Evolutionary conservation across 1,140 invertebrate species (phyloP).

Genomic region (Berghia stephanieae): DNA sequence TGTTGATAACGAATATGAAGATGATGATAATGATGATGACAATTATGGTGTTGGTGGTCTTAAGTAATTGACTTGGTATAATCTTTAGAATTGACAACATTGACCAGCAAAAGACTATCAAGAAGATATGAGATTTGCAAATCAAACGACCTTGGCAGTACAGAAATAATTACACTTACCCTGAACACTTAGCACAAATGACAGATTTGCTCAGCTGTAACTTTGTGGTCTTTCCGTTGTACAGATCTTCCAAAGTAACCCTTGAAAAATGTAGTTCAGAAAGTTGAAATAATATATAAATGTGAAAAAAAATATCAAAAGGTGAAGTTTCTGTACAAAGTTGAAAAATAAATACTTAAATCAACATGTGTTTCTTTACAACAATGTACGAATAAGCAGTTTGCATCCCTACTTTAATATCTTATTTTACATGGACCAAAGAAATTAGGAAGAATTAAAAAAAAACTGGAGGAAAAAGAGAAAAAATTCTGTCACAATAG

Average conservation of each 20-base stretch:
- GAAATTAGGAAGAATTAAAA: not conserved
- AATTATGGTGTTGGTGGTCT: too few relatives aligned
- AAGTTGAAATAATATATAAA: not conserved
- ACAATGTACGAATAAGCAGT: not conserved
- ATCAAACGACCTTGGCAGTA: too few relatives aligned
- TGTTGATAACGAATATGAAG: constrained; percentile 1
- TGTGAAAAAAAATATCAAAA: too few relatives aligned
- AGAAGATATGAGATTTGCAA: too few relatives aligned
- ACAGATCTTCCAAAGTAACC: constrained; percentile 96
- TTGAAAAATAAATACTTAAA: not conserved
- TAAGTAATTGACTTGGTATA: too few relatives aligned
- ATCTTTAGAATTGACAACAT: too few relatives aligned
- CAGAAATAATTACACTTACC: too few relatives aligned
- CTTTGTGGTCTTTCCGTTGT: constrained; percentile 95
- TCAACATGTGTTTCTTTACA: not conserved
- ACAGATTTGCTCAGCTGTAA: constrained; percentile 95
- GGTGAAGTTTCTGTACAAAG: too few relatives aligned
- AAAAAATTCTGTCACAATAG: not conserved
- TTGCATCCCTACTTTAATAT: not conserved
- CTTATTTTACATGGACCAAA: too few relatives aligned
- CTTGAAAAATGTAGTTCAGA: constrained; percentile 45
- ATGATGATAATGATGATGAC: not conserved
- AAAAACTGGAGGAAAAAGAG: not conserved
- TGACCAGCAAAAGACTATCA: too few relatives aligned
- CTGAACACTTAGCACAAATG: constrained; percentile 97